Conservation (phyloP, 2,797 vertebrate genomes). For the Iguana delicatissima region DNA sequence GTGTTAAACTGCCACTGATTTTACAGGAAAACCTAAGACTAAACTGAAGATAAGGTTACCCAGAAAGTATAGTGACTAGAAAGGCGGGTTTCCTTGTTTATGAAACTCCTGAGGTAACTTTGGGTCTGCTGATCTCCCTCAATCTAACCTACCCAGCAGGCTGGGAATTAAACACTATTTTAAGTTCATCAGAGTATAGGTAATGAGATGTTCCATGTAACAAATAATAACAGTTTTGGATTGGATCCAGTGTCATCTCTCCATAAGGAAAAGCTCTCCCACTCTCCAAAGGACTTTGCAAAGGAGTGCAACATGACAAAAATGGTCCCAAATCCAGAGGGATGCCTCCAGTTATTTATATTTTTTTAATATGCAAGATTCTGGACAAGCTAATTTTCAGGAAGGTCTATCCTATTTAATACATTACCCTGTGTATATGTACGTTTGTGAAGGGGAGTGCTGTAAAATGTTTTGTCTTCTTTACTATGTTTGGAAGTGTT, state of each 20-base stretch:
- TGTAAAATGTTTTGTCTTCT: too few species aligned
- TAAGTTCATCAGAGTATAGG: background rate
- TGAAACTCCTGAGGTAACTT: too few species aligned
- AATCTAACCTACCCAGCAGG: background rate
- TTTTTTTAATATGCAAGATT: background rate
- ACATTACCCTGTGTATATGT: too few species aligned
- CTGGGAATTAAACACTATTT: background rate
- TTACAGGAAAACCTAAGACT: background rate
- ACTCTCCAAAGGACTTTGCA: background rate
- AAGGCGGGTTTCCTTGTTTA: background rate
- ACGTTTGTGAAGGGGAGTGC: too few species aligned
- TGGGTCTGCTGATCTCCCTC: background rate
- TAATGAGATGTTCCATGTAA: background rate
- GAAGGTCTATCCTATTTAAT: background rate
- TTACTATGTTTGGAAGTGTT: too few species aligned
- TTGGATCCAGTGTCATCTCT: background rate
- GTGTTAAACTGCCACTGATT: background rate
- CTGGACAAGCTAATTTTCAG: background rate
- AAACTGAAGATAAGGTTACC: background rate
- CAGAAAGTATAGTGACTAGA: too few species aligned
- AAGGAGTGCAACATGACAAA: background rate
- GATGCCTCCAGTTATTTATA: too few species aligned
- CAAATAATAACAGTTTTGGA: background rate
- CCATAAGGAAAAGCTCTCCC: background rate
- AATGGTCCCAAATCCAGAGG: background rate